Conservation (phyloP, 1,140 invertebrate genomes). For the Ips typographus region DNA sequence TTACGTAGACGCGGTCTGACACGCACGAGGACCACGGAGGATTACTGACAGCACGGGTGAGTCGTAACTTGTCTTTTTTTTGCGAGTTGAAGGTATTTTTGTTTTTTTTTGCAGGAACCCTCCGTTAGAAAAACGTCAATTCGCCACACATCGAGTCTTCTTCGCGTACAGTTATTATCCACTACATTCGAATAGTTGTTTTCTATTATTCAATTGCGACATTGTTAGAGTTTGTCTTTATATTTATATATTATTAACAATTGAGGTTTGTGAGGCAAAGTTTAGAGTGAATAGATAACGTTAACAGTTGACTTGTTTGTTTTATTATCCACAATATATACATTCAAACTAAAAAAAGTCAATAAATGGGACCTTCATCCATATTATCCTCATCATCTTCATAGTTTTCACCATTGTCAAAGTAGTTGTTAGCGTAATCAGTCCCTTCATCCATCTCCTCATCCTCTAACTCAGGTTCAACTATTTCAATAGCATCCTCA, state of each 20-base stretch:
- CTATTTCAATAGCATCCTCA: conserved; percentile 58
- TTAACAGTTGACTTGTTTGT: conserved; percentile 20
- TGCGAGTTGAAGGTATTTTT: background rate
- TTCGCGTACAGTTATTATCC: conserved; percentile 27
- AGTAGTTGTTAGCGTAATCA: conserved; percentile 81
- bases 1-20: conserved; percentile 45
- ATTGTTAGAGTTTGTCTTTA: conserved; percentile 49
- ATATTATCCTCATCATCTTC: conserved; percentile 84
- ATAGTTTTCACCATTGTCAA: conserved; percentile 85
- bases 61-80: background rate
- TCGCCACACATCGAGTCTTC: conserved; percentile 29
- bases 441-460: conserved; percentile 74
- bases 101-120: conserved; percentile 14
- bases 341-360: conserved; percentile 1
- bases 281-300: conserved; percentile 31
- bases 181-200: conserved; percentile 43
- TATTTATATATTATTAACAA: conserved; percentile 45
- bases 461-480: conserved; percentile 59
- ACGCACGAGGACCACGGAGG: conserved; percentile 42
- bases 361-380: conserved; percentile 75
- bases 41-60: conserved; percentile 35
- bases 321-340: conserved; percentile 2
- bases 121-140: conserved; percentile 19
- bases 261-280: conserved; percentile 24
- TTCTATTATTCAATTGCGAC: conserved; percentile 39